Percentiles rank a stretch among this genome's conserved stretches.
Conservation (phyloP, 2,888 invertebrate species). For the Aspidiotus rigidus region DNA sequence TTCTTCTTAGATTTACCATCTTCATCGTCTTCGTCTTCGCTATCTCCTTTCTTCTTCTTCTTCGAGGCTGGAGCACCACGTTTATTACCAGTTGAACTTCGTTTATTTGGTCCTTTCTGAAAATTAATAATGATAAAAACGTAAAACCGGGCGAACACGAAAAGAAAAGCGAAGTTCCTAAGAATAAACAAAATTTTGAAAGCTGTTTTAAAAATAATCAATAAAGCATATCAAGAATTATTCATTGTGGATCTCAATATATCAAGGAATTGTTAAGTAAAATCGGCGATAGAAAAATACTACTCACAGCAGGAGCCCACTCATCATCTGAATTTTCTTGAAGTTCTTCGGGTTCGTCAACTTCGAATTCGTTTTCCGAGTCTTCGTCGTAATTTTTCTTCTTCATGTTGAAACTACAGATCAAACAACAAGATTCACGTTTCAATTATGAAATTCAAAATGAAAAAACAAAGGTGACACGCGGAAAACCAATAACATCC, state of each 20-base stretch:
- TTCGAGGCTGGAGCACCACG: constrained; percentile 28
- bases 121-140: background rate
- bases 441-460: no score
- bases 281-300: constrained; percentile 13
- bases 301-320: constrained; percentile 43
- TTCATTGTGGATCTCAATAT: no score
- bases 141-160: background rate
- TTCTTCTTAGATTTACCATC: constrained; percentile 30
- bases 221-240: no score
- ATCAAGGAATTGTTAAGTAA: background rate
- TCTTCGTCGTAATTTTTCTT: constrained; percentile 34
- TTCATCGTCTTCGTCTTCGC: constrained; percentile 36
- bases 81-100: constrained; percentile 30
- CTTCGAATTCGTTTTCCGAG: constrained; percentile 40
- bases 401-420: constrained; percentile 12
- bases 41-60: constrained; percentile 29
- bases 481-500: no score
- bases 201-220: no score
- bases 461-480: no score
- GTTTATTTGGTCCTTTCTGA: constrained; percentile 20
- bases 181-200: no score
- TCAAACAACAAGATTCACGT: no score
- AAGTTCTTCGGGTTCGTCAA: constrained; percentile 46
- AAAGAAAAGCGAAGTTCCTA: no score
- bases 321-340: constrained; percentile 45